These are phyloP conservation scores for Phrynocephalus forsythii DNA, from an alignment of 2,797 vertebrate species.

Conservation along the genomic window DNA sequence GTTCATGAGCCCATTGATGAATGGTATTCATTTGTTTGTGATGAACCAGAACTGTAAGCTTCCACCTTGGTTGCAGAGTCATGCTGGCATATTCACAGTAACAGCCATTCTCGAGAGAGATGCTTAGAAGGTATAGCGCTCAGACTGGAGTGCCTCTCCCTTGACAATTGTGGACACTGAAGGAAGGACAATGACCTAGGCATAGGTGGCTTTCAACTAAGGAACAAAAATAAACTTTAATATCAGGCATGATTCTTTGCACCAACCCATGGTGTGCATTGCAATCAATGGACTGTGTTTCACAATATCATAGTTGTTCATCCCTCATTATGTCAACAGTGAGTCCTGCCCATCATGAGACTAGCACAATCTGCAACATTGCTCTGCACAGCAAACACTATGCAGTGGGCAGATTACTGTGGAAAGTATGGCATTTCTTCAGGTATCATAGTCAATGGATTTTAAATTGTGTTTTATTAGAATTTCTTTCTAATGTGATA, in stretches of 20 bases:
- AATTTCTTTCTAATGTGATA: too few relatives aligned
- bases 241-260: too few relatives aligned
- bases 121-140: neutral
- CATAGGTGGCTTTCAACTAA: neutral
- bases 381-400: too few relatives aligned
- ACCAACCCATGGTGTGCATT: neutral
- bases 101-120: neutral
- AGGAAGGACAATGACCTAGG: neutral
- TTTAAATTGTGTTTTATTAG: too few relatives aligned
- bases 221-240: neutral
- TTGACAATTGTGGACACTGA: neutral
- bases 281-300: neutral
- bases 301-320: neutral
- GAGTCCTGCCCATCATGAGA: too few relatives aligned
- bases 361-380: too few relatives aligned
- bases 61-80: neutral
- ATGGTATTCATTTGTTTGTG: neutral
- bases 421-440: too few relatives aligned
- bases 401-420: too few relatives aligned
- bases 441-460: too few relatives aligned
- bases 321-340: too few relatives aligned
- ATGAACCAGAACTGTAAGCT: neutral
- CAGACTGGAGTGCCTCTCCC: neutral
- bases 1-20: neutral
- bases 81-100: neutral